Base-by-base conservation (phyloP, 2,888 invertebrate genomes). In the Eilema griseolum region DNA sequence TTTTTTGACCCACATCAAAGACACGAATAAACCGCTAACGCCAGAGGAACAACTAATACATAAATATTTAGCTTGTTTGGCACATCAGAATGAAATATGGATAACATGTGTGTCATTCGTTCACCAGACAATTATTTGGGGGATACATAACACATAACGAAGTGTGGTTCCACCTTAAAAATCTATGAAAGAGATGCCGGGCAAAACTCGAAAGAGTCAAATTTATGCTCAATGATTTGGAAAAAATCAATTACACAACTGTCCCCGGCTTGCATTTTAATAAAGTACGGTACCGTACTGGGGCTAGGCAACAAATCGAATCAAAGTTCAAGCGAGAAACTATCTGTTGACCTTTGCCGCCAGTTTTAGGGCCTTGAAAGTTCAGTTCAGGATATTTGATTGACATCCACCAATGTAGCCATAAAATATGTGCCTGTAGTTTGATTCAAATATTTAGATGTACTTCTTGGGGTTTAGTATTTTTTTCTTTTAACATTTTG, bases 201-300 rank as follows among this genome's bases (percentile, higher is more conserved):
- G 64, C 74, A 79, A 76, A 72, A 71, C 74, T 28, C 33, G n/a
- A 72, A 75, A 72, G 74, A 72, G 82, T 81, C 84, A 85, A 84
- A 80, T 73, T 76, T 71, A 74, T 76, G 85, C 77, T 77, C 87
- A 84, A 86, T 90, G 90, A 87, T 83, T 89, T 84, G 89, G 86
- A 90, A 89, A 89, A 52, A 86, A 92, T 89, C 91, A 90, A 92
- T 91, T 90, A 89, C 86, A 83, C 81, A 81, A 84, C 79, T 86
- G 87, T 88, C 89, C 85, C 78, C 79, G 74, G 77, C 75, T 77
- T 86, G 90, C 88, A 90, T 90, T 88, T 83, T 89, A 90, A 92
- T 90, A 79, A 87, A n/a, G n/a, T n/a, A n/a, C 85, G 80, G 81
- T 76, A 67, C 75, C 73, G 79, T 76, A 82, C 79, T 75, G 75